Base-by-base conservation (phyloP, 2,113 vertebrate species). In the Paratilapia polleni region DNA sequence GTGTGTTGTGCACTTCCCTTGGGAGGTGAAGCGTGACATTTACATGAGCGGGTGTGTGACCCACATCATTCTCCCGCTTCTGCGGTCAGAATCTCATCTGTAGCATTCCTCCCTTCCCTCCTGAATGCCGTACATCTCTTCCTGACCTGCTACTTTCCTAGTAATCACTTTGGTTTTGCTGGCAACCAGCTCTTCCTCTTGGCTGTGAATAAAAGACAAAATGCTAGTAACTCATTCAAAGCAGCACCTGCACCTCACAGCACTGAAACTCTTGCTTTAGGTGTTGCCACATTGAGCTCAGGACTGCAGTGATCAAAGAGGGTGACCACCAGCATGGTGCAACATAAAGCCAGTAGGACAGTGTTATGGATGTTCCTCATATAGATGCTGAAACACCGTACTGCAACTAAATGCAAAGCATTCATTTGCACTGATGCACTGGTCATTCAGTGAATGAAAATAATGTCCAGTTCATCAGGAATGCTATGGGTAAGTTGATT, bases 81-180 rank as follows among this genome's bases (percentile, higher is more conserved):
- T 70, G 28, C 6, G 9, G 61, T 80, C 36, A 26, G 87, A 86
- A 82, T 90, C 81, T 76, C 76, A 77, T 86, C 88, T 3, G 49
- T 60, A 61, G 78, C 66, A 81, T 85, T 89, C 85, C 77, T 86
- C 47, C 81, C 57, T 57, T 81, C 77, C 75, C 58, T 83, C 79
- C 41, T 2, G 26, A 73, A 85, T 43, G 56, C 75, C 66, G 13
- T 47, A 73, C 58, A 20, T 80, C 63, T 78, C 31, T 43, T 54
- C 43, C 59, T 1, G 28, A 58, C 57, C 28, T 15, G 13, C 19
- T n/a, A 20, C 77, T 87, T 83, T 88, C 68, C 34, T 58, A 28
- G 59, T 59, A 83, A 24, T 24, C 1, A 1, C 13, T 49, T 54
- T 34, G 5, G 52, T 31, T 60, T 28, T 57, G 6, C 4, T 64